These are phyloP conservation scores for Epiblema foenella DNA, from an alignment of 2,888 invertebrate genomes.

Conservation along the genomic window DNA sequence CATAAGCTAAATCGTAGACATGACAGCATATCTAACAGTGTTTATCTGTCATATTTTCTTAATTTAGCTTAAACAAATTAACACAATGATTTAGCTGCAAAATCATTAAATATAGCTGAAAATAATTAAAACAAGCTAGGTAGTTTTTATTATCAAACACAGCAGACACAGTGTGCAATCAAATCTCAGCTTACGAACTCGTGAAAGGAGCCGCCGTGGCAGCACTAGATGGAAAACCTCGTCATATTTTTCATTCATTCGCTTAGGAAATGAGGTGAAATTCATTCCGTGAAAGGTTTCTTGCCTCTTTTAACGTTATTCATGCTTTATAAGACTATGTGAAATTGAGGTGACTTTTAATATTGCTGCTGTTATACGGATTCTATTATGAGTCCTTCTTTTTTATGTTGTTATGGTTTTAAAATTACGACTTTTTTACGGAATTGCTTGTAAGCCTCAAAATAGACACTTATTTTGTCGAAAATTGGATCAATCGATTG, in stretches of 20 bases:
- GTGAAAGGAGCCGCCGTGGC: conserved; percentile 7
- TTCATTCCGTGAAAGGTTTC: conserved; percentile 44
- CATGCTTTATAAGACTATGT: conserved; percentile 37
- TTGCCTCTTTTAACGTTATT: conserved; percentile 41
- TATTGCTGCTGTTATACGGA: background rate
- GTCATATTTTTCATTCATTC: conserved; percentile 42
- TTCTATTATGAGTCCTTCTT: conserved; percentile 1
- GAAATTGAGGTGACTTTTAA: conserved; percentile 32
- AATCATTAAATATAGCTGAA: background rate
- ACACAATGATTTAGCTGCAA: background rate
- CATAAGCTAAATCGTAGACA: too few species aligned
- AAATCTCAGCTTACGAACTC: background rate
- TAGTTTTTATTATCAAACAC: background rate
- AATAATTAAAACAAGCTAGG: background rate
- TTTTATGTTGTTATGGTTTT: background rate
- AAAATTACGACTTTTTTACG: too few species aligned
- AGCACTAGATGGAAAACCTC: conserved; percentile 26
- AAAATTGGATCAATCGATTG: too few species aligned
- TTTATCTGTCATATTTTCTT: too few species aligned
- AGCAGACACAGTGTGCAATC: conserved; percentile 5
- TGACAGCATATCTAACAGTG: too few species aligned
- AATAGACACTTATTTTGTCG: too few species aligned
- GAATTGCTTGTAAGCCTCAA: too few species aligned
- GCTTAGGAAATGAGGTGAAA: conserved; percentile 43
- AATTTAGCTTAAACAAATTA: background rate